Percentiles rank a stretch among this genome's conserved stretches.
These are phyloP conservation scores for Philaethria dido DNA, from an alignment of 2,888 invertebrate species.

Conservation along the genomic window DNA sequence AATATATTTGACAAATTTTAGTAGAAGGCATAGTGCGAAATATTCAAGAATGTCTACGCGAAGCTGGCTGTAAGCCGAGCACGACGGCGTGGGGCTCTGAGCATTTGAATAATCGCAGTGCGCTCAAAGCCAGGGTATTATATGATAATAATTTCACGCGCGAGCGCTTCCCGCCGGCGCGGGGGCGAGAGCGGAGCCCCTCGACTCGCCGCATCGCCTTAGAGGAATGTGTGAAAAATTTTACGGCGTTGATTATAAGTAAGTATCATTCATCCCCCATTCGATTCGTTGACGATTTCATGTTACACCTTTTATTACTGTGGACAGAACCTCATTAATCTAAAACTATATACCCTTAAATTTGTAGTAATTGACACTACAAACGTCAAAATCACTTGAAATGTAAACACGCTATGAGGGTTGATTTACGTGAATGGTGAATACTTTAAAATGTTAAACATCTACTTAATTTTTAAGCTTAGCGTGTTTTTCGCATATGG, in stretches of 20 bases:
- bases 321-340: constrained; percentile 53
- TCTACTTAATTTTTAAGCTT: not conserved
- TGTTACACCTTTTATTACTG: constrained; percentile 58
- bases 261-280: constrained; percentile 49
- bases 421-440: constrained; percentile 45
- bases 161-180: constrained; percentile 64
- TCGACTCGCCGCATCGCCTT: constrained; percentile 56
- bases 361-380: constrained; percentile 71
- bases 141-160: constrained; percentile 83
- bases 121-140: constrained; percentile 73
- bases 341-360: constrained; percentile 53
- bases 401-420: constrained; percentile 61
- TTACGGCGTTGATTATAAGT: constrained; percentile 54
- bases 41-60: constrained; percentile 65
- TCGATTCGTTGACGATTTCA: constrained; percentile 46
- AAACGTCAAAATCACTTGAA: constrained; percentile 69
- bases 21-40: constrained; percentile 63
- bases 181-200: constrained; percentile 52
- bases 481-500: no score
- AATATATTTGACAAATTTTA: constrained; percentile 80
- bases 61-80: constrained; percentile 52
- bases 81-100: constrained; percentile 60
- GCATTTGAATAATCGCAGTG: constrained; percentile 80
- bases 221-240: constrained; percentile 77
- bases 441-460: constrained; percentile 30